Conservation (phyloP, 1,140 invertebrate genomes). For the Lasioglossum albipes region DNA sequence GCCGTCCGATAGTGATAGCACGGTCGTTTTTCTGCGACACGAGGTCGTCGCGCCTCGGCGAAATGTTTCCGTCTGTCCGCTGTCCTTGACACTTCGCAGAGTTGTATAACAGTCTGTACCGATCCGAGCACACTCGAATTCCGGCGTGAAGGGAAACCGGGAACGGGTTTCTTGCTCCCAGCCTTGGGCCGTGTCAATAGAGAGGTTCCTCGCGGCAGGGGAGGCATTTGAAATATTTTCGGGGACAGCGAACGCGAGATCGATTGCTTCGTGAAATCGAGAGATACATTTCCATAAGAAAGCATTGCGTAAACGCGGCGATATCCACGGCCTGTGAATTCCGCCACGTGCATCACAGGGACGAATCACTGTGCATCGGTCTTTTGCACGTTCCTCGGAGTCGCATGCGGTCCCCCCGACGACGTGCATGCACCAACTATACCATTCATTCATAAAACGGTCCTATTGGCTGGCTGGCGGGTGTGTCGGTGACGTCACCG, state of each 20-base stretch:
- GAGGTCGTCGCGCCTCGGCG: constrained; percentile 9
- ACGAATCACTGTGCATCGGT: constrained; percentile 39
- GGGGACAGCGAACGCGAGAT: not conserved
- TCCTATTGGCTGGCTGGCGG: constrained; percentile 59
- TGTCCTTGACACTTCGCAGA: constrained; percentile 12
- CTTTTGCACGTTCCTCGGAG: constrained; percentile 32
- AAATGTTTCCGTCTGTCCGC: constrained; percentile 1
- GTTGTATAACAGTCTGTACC: not conserved
- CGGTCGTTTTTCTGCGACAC: too few relatives aligned
- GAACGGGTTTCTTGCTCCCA: not conserved
- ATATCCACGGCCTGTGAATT: not conserved
- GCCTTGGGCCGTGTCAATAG: not conserved
- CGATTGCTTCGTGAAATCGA: too few relatives aligned
- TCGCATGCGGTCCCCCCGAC: not conserved
- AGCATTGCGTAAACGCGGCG: constrained; percentile 19
- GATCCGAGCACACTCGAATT: not conserved
- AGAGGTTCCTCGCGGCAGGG: not conserved
- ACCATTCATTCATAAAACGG: constrained; percentile 60
- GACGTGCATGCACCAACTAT: constrained; percentile 22
- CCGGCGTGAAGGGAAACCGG: not conserved
- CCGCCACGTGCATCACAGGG: constrained; percentile 38
- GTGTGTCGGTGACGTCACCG: constrained; percentile 68
- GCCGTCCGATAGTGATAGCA: not conserved
- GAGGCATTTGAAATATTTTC: too few relatives aligned
- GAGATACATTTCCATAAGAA: constrained; percentile 25